Conservation (phyloP, 2,888 invertebrate genomes). For the Nymphalis urticae region DNA sequence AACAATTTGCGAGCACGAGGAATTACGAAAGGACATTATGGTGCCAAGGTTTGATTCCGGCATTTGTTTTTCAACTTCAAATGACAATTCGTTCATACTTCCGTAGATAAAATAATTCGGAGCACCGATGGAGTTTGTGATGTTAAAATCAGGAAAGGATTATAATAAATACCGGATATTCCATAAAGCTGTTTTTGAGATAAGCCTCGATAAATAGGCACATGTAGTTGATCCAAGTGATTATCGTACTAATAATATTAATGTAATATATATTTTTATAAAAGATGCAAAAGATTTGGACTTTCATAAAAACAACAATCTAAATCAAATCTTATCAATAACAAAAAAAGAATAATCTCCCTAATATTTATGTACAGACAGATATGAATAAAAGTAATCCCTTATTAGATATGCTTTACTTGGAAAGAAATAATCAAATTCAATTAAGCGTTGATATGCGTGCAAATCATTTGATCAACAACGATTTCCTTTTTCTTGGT, state of each 20-base stretch:
- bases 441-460: too few species aligned
- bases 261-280: not conserved
- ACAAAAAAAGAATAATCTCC: not conserved
- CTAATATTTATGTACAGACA: not conserved
- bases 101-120: not conserved
- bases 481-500: too few species aligned
- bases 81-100: not conserved
- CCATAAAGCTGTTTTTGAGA: too few species aligned
- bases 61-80: not conserved
- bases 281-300: not conserved
- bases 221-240: not conserved
- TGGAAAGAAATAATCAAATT: too few species aligned
- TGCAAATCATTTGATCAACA: too few species aligned
- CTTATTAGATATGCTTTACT: not conserved
- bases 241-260: not conserved
- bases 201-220: not conserved
- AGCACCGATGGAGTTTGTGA: too few species aligned
- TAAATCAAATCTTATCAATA: not conserved
- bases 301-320: not conserved
- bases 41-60: slow-evolving; percentile 13
- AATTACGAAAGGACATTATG: slow-evolving; percentile 48
- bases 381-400: not conserved
- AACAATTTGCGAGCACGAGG: slow-evolving; percentile 49
- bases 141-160: too few species aligned
- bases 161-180: too few species aligned